A percentile compares a stretch with the other conserved stretches of the same genome.
Evolutionary conservation across 1,140 invertebrate species (phyloP).

Genomic region (Drosophila seguyi): DNA sequence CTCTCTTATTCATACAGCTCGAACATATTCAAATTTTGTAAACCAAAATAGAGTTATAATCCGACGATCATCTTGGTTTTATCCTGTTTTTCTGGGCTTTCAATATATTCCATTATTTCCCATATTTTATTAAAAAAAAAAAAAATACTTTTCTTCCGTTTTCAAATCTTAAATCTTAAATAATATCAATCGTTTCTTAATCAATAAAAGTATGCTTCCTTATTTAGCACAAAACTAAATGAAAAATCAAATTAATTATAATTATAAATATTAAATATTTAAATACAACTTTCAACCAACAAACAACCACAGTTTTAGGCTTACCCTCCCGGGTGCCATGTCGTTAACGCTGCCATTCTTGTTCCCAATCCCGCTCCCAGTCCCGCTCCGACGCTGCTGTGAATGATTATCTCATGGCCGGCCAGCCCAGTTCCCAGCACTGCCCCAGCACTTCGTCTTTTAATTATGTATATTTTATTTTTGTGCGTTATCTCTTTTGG

Average conservation of each 20-base stretch:
- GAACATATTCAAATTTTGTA: too few relatives aligned
- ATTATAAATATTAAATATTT: not conserved
- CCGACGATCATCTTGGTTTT: not conserved
- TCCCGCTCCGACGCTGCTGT: slow-evolving; percentile 2
- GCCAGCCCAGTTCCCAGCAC: slow-evolving; percentile 19
- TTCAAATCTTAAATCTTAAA: not conserved
- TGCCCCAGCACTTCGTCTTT: slow-evolving; percentile 35
- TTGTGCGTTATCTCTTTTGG: slow-evolving; percentile 66
- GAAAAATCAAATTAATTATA: not conserved
- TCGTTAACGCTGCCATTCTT: not conserved
- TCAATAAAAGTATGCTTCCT: not conserved
- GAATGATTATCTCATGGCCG: slow-evolving; percentile 46
- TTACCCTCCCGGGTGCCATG: not conserved
- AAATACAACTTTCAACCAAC: not conserved
- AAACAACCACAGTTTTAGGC: not conserved
- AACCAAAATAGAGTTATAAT: too few relatives aligned
- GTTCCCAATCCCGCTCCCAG: not conserved
- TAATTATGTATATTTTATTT: slow-evolving; percentile 69
- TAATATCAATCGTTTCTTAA: not conserved
- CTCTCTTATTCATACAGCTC: too few relatives aligned
- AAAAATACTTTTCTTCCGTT: not conserved
- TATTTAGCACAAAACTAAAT: not conserved
- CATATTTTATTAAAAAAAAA: too few relatives aligned
- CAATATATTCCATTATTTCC: not conserved
- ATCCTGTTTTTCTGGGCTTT: not conserved